Conservation (phyloP, 2,888 invertebrate species). For the Leucophenga maculata region DNA sequence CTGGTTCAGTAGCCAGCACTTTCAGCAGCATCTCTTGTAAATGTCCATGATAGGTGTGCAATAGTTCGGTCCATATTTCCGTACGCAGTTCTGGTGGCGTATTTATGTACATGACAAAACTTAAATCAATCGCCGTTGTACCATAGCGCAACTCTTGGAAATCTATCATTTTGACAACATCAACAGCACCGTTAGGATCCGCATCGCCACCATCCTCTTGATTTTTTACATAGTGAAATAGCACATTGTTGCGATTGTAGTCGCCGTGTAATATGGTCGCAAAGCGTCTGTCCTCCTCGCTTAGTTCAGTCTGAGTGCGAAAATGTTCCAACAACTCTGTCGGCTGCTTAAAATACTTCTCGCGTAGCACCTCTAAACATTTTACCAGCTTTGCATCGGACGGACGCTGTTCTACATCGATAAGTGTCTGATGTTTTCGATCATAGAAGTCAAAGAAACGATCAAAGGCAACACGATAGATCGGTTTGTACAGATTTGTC, state of each 20-base stretch:
- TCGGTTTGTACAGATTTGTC: constrained; percentile 55
- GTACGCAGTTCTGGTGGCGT: constrained; percentile 52
- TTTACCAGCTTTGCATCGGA: constrained; percentile 46
- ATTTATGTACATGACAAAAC: constrained; percentile 70
- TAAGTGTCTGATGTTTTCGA: constrained; percentile 44
- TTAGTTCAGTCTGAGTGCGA: constrained; percentile 46
- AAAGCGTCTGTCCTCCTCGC: constrained; percentile 56
- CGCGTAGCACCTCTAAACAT: constrained; percentile 51
- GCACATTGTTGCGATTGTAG: constrained; percentile 71
- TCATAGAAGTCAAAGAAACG: constrained; percentile 67
- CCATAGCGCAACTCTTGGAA: constrained; percentile 70
- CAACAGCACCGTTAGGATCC: constrained; percentile 41
- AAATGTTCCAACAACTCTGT: constrained; percentile 60
- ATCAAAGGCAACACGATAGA: constrained; percentile 66
- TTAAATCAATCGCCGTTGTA: constrained; percentile 65
- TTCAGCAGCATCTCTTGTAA: constrained; percentile 57
- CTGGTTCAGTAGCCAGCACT: constrained; percentile 47
- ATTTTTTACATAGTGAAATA: constrained; percentile 59
- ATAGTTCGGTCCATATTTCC: constrained; percentile 54
- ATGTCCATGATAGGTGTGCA: constrained; percentile 59
- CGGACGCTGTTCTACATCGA: constrained; percentile 34
- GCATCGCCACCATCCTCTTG: constrained; percentile 29
- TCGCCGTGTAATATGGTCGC: constrained; percentile 69
- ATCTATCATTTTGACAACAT: constrained; percentile 67
- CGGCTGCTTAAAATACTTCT: constrained; percentile 60